A percentile compares a stretch with the other conserved stretches of the same genome.
These are phyloP conservation scores for Gnatocerus cornutus DNA, from an alignment of 2,888 invertebrate genomes.

Conservation along the genomic window DNA sequence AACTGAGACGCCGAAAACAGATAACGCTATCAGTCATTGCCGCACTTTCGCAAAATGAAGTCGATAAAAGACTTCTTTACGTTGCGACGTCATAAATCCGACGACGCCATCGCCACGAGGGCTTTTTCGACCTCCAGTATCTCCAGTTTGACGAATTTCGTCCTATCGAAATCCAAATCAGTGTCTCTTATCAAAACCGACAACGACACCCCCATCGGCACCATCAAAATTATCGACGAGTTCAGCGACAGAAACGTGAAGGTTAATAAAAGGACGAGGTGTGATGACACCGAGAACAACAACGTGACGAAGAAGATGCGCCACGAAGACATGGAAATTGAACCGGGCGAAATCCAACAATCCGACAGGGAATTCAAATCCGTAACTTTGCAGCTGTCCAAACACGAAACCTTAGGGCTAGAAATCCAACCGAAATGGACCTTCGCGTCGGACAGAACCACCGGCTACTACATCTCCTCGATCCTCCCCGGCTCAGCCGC, in stretches of 20 bases:
- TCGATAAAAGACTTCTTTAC: constrained; percentile 62
- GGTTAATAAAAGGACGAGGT: constrained; percentile 37
- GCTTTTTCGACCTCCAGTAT: constrained; percentile 65
- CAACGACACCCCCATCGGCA: constrained; percentile 71
- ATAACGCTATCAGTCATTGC: constrained; percentile 2
- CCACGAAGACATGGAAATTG: constrained; percentile 12
- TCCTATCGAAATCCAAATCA: constrained; percentile 61
- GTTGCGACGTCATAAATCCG: constrained; percentile 64
- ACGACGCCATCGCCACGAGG: constrained; percentile 64
- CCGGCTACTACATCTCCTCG: constrained; percentile 71
- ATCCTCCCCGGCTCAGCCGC: constrained; percentile 73
- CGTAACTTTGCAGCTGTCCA: constrained; percentile 59
- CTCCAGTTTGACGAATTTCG: constrained; percentile 64
- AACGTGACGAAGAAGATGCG: constrained; percentile 9
- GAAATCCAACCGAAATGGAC: constrained; percentile 58
- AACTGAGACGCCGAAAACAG: background rate
- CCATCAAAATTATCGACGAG: constrained; percentile 64
- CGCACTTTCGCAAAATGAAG: constrained; percentile 40
- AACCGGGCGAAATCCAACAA: constrained; percentile 1
- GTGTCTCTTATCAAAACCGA: constrained; percentile 71
- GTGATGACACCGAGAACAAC: constrained; percentile 8
- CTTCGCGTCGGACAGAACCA: constrained; percentile 48
- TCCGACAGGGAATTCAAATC: constrained; percentile 64
- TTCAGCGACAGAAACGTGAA: constrained; percentile 19
- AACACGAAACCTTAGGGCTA: constrained; percentile 60